Evolutionary conservation across 30 jellyfish, hydroid and myxozoan species (phyloP).

Genomic region (Cassiopea xamachana): DNA sequence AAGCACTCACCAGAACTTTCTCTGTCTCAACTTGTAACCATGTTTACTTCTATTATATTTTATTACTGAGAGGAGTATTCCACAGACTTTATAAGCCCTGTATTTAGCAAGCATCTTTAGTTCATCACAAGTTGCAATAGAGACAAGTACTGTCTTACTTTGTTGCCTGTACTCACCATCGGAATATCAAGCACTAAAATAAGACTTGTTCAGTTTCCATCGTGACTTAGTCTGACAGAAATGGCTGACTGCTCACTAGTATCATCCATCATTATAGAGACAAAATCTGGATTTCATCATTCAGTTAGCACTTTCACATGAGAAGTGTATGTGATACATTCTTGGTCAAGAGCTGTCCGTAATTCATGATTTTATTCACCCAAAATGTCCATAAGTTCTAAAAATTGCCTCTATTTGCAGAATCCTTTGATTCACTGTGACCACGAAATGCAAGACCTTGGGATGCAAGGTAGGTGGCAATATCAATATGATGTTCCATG

Average conservation of each 20-base stretch:
- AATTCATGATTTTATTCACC: conserved; percentile 57
- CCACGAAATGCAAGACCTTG: conserved; percentile 71
- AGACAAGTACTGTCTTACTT: no score
- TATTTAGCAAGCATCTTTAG: no score
- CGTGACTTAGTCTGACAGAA: conserved; percentile 42
- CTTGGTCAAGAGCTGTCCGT: conserved; percentile 43
- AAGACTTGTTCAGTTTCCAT: no score
- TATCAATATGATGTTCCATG: conserved; percentile 51
- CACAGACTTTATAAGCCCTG: no score
- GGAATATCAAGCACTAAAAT: no score
- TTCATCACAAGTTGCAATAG: no score
- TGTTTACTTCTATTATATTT: no score
- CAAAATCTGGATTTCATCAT: conserved; percentile 19
- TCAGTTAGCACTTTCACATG: conserved; percentile 60
- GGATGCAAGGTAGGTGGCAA: conserved; percentile 38
- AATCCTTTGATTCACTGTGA: background rate
- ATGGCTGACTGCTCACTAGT: conserved; percentile 70
- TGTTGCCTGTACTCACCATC: no score
- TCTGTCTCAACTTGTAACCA: no score
- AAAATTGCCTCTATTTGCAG: conserved; percentile 61
- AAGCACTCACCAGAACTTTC: no score
- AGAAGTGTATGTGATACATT: conserved; percentile 49
- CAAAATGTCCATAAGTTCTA: conserved; percentile 41
- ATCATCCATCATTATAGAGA: conserved; percentile 69
- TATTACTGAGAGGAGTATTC: no score